Evolutionary conservation across 2,113 vertebrate species (phyloP), one percentile per base, ranked within the genome.

Genomic region (Neomonachus schauinslandi): DNA sequence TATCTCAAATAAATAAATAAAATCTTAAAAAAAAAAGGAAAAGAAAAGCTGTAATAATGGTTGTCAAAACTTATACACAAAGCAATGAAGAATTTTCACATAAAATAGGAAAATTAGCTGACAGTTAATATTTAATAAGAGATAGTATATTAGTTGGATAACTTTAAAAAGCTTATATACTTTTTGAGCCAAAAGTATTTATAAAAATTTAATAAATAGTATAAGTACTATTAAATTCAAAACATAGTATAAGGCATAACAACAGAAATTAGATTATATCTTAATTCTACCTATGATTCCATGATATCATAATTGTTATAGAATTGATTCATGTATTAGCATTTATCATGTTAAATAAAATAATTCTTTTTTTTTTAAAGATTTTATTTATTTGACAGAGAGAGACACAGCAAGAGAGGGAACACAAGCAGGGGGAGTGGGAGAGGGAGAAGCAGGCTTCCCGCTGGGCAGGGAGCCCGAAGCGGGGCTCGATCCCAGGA

Each of bases 261-360:
- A 92, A 86, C 55, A 79, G 33, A 92, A 93, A 51, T 86, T 67
- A 89, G 15, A 79, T 92, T 61, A 71, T 57, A 74, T 49, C 16
- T 24, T 91, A 85, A 65, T 95, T 92, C n/a, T 76, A 39, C 57
- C 80, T 96, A 24, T 74, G 22, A 61, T 93, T 92, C 94, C 67
- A 79, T 65, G 87, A 51, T 86, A 71, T 49, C 33, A 83, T 61
- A 51, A 36, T 39, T 12, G 79, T 83, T 93, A 49, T 83, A 76
- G 36, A 84, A 76, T 76, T 71, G 24, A 81, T 76, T 71, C 21
- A 3, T 94, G 0, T 93, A 67, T 97, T 95, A 91, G 10, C 14
- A 93, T 39, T 89, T 94, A 84, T 86, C 22, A 89, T 79, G 49
- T 89, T 92, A 94, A 91, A 61, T 93, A 93, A 95, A 94, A 57